phyloP scores from a whole-genome alignment of 1,140 invertebrate species.

The Platorchestia sp. region DNA sequence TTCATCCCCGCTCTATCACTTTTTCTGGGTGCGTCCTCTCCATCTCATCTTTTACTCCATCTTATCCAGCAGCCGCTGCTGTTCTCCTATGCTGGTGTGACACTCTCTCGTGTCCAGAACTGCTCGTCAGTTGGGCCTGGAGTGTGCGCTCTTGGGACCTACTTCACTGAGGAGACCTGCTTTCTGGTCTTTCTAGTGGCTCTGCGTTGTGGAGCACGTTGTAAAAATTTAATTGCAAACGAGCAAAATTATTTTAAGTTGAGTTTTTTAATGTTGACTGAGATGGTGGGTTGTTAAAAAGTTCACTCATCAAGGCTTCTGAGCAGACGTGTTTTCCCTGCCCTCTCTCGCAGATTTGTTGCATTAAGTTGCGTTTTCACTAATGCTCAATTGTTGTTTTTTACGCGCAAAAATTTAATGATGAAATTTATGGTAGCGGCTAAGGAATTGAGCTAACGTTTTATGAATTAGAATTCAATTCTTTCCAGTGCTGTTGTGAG shows the following conservation, averaged over 20 bases:
- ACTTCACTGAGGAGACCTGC: not conserved
- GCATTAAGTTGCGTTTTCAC: not conserved
- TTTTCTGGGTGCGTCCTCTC: not conserved
- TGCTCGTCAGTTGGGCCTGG: too few species aligned
- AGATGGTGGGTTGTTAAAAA: not conserved
- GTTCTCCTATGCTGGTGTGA: too few species aligned
- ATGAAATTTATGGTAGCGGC: not conserved
- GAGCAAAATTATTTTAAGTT: not conserved
- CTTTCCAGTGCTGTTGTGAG: too few species aligned
- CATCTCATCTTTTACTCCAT: too few species aligned
- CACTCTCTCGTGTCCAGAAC: too few species aligned
- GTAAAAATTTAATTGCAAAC: not conserved
- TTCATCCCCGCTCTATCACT: not conserved
- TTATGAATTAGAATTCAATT: too few species aligned
- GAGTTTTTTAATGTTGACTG: not conserved
- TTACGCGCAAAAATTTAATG: not conserved
- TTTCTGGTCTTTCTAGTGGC: not conserved
- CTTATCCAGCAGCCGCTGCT: too few species aligned
- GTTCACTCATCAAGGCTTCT: too few species aligned
- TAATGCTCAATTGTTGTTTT: not conserved
- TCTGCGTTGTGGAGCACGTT: not conserved
- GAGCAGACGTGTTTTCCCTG: too few species aligned
- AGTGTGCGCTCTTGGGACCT: too few species aligned
- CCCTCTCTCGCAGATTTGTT: too few species aligned
- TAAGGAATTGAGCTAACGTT: not conserved